Evolutionary conservation across 2,888 invertebrate species (phyloP).

Genomic region (Mesodorylaimus sp.): DNA sequence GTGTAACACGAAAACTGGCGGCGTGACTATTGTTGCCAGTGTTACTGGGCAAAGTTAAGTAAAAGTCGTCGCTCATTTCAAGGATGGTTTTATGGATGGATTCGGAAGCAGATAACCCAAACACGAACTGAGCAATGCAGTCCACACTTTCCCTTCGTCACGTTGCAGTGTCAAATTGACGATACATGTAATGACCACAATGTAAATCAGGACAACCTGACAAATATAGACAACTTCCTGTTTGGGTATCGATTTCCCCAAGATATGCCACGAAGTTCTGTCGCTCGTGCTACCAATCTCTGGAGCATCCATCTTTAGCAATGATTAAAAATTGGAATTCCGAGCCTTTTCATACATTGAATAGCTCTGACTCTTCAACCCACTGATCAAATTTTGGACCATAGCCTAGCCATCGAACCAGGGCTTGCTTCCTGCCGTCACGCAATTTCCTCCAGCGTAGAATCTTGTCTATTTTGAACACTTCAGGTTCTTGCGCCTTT

Average conservation of each 20-base stretch:
- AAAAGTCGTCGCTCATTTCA: conserved; percentile 4
- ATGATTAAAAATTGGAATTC: no score
- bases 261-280: background rate
- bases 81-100: no score
- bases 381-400: background rate
- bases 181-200: background rate
- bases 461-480: background rate
- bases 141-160: background rate
- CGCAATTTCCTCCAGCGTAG: background rate
- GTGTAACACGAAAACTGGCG: background rate
- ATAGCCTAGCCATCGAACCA: background rate
- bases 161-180: background rate
- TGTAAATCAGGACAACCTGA: conserved; percentile 1
- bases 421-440: background rate
- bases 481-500: background rate
- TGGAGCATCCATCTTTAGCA: no score
- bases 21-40: background rate
- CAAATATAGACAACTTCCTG: background rate
- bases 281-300: no score
- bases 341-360: background rate
- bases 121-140: background rate
- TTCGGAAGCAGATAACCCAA: conserved; percentile 2
- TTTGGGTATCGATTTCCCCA: background rate
- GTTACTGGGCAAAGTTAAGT: conserved; percentile 7
- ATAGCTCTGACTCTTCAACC: background rate